phyloP scores from a whole-genome alignment of 1,140 invertebrate genomes.

The Mya arenaria region DNA sequence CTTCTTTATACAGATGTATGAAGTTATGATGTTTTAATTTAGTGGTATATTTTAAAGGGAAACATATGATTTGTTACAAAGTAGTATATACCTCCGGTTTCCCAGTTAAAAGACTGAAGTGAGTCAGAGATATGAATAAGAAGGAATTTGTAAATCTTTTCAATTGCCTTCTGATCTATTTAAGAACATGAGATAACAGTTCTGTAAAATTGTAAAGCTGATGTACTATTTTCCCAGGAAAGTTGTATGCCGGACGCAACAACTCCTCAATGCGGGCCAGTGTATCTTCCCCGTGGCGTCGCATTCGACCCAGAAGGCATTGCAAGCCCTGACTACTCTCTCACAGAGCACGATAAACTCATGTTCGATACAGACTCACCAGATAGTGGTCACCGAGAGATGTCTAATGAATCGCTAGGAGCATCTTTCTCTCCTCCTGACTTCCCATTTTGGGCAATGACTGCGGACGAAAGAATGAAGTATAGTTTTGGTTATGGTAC shows the following conservation, averaged over 20 bases:
- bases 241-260: constrained; percentile 24
- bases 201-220: too few species aligned
- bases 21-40: too few species aligned
- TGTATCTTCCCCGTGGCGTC: constrained; percentile 23
- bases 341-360: background rate
- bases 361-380: constrained; percentile 50
- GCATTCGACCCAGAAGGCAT: background rate
- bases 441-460: constrained; percentile 32
- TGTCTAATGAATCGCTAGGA: constrained; percentile 43
- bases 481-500: constrained; percentile 48
- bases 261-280: constrained; percentile 50
- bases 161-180: too few species aligned
- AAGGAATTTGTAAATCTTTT: too few species aligned
- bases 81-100: too few species aligned
- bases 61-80: too few species aligned
- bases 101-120: too few species aligned
- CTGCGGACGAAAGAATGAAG: constrained; percentile 17
- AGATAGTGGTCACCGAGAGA: constrained; percentile 53
- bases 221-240: constrained; percentile 40
- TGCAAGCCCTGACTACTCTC: background rate
- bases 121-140: too few species aligned
- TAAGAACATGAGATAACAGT: too few species aligned
- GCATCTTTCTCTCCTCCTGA: constrained; percentile 4
- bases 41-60: too few species aligned
- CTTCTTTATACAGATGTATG: too few species aligned